phyloP scores from a whole-genome alignment of 1,140 invertebrate species.

The Bombus fervidus region DNA sequence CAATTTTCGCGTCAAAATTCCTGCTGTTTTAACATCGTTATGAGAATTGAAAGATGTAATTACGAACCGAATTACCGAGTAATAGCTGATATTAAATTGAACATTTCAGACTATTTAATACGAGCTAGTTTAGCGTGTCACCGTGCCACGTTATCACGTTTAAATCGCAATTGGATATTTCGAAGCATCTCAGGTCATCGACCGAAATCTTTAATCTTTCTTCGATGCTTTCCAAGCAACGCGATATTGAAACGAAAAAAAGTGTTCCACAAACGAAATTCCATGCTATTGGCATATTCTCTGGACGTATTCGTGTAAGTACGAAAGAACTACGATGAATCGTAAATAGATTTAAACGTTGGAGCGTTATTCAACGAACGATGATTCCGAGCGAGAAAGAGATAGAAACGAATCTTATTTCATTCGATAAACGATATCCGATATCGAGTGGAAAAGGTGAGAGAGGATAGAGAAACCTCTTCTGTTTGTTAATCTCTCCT shows the following conservation, averaged over 20 bases:
- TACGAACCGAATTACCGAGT: background rate
- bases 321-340: too few relatives aligned
- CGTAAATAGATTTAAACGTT: too few relatives aligned
- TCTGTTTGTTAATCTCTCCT: slow-evolving; percentile 43
- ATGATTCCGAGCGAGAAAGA: background rate
- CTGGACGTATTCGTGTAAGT: too few relatives aligned
- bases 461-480: slow-evolving; percentile 6
- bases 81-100: background rate
- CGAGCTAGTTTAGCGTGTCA: background rate
- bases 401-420: background rate
- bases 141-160: background rate
- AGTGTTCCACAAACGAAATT: too few relatives aligned
- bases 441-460: slow-evolving; percentile 22
- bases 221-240: too few relatives aligned
- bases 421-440: slow-evolving; percentile 37
- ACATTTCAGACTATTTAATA: background rate
- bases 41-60: background rate
- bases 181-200: too few relatives aligned
- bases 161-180: background rate
- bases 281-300: too few relatives aligned
- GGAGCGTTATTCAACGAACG: too few relatives aligned
- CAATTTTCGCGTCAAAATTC: slow-evolving; percentile 19
- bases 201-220: too few relatives aligned
- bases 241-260: too few relatives aligned
- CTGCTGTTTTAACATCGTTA: background rate